Base-by-base conservation (phyloP, 1,140 invertebrate species). In the Dreissena polymorpha region DNA sequence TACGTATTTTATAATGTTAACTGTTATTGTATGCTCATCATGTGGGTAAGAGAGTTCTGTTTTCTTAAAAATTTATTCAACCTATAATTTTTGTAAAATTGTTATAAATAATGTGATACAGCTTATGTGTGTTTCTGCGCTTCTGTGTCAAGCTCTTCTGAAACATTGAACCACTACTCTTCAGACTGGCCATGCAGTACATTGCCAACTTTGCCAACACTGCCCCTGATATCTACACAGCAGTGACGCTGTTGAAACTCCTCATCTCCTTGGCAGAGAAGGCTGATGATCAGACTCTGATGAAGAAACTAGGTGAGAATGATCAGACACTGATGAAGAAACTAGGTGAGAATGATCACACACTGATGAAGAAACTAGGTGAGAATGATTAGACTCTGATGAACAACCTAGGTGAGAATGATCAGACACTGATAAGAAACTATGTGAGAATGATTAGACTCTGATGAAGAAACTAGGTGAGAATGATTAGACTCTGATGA, bases 181-280 rank as follows among this genome's bases (percentile, higher is more conserved):
- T 12, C 81, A 92, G 92, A 16, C 68, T 81, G 60, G 77, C 89
- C 3, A 87, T 89, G 74, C 74, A 90, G 71, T 92, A 92, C 73
- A 55, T 92, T 5, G 83, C 88, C 69, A 91, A 91, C 68, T 91
- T 93, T 85, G 84, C 87, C 8, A 83, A 75, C 53, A 89, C 89
- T 8, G 76, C 90, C 13, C 89, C 91, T 23, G 88, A 88, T 68
- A 57, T 92, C 7, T 29, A 70, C 25, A 86, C 90, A 13, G 90
- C 89, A 29, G 89, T 92, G 0, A 85, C 83, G 7, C 71, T 92
- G 74, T 69, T 91, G 12, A 90, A 90, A 83, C 75, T 92, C 27
- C 83, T 92, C 21, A 85, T 77, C 8, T 68, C 79, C 29, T 67
- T 92, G 25, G 86, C 88, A 18, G 88, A 88, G 74, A 91, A 88